Evolutionary conservation across 2,888 invertebrate species (phyloP).

Genomic region (Bedellia somnulentella): DNA sequence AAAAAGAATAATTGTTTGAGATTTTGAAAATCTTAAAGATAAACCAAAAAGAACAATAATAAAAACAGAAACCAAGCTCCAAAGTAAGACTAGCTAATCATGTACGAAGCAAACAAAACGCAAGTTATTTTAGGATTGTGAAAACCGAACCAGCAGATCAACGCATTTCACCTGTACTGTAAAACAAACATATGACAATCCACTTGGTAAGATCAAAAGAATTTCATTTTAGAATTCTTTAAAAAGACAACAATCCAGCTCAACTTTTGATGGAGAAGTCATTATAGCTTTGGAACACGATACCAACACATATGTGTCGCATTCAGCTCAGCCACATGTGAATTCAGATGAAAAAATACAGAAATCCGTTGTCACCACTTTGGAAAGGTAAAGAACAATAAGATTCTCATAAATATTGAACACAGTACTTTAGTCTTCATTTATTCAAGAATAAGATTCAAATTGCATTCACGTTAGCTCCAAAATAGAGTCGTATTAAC

Average conservation of each 20-base stretch:
- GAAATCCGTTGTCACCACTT: slow-evolving; percentile 57
- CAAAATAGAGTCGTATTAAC: slow-evolving; percentile 26
- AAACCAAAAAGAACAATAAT: background rate
- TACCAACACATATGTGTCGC: slow-evolving; percentile 58
- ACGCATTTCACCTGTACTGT: slow-evolving; percentile 2
- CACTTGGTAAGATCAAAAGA: slow-evolving; percentile 3
- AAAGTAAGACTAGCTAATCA: too few relatives aligned
- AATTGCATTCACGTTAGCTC: background rate
- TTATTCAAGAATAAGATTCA: background rate
- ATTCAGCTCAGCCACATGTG: slow-evolving; percentile 60
- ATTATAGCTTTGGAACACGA: slow-evolving; percentile 53
- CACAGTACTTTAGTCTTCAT: too few relatives aligned
- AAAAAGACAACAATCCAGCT: slow-evolving; percentile 6
- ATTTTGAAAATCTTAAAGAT: too few relatives aligned
- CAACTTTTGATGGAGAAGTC: slow-evolving; percentile 46
- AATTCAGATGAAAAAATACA: slow-evolving; percentile 44
- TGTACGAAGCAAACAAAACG: too few relatives aligned
- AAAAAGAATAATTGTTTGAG: too few relatives aligned
- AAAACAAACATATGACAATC: slow-evolving; percentile 3
- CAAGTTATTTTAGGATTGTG: too few relatives aligned
- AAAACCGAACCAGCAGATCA: too few relatives aligned
- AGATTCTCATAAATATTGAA: slow-evolving; percentile 25
- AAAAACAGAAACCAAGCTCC: background rate
- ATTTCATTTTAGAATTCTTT: slow-evolving; percentile 17
- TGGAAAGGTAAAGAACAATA: slow-evolving; percentile 55